phyloP scores from a whole-genome alignment of 2,888 invertebrate species.

The Hypomecis punctinalis region DNA sequence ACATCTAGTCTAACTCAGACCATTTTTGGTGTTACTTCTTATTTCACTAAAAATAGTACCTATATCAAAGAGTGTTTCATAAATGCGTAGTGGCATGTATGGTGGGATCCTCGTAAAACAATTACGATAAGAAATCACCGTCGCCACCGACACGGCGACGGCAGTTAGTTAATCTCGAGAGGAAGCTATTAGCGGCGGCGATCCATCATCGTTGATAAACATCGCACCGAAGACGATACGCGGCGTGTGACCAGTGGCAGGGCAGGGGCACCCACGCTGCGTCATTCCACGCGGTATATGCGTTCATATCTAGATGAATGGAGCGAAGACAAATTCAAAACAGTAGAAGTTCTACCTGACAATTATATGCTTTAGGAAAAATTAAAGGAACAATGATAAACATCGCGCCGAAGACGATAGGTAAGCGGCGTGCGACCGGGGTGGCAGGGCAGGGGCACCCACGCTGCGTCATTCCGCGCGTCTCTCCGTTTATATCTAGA shows the following conservation, averaged over 20 bases:
- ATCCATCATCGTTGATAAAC: constrained; percentile 35
- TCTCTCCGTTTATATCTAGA: too few species aligned
- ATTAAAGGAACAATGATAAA: constrained; percentile 14
- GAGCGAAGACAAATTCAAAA: not conserved
- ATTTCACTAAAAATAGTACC: too few species aligned
- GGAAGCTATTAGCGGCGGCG: constrained; percentile 22
- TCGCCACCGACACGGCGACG: not conserved
- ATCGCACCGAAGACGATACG: constrained; percentile 21
- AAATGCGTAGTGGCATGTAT: too few species aligned
- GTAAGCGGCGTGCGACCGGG: constrained; percentile 18
- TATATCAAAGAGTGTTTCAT: too few species aligned
- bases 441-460: constrained; percentile 18
- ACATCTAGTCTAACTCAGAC: too few species aligned
- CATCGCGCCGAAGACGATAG: constrained; percentile 22
- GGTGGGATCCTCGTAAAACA: not conserved
- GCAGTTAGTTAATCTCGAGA: constrained; percentile 16
- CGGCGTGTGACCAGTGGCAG: constrained; percentile 12
- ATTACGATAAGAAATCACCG: not conserved
- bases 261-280: constrained; percentile 25
- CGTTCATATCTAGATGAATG: constrained; percentile 17
- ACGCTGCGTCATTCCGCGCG: constrained; percentile 6
- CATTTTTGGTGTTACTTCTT: too few species aligned
- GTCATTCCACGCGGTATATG: not conserved
- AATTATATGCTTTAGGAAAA: too few species aligned
- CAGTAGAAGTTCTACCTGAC: not conserved